Evolutionary conservation across 2,888 invertebrate genomes (phyloP).

Genomic region (Phragmatobia fuliginosa): DNA sequence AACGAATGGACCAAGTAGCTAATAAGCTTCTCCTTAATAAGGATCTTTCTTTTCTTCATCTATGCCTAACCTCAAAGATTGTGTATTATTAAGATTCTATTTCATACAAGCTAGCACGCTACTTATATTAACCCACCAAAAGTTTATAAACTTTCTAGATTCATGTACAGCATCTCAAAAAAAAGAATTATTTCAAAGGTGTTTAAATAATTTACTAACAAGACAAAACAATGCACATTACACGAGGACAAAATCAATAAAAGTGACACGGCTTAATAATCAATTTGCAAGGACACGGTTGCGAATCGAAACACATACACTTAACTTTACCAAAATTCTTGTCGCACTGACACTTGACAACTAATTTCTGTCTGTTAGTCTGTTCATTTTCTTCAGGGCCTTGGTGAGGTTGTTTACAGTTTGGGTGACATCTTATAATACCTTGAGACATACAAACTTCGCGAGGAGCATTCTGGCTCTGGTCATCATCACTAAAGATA

Average conservation of each 20-base stretch:
- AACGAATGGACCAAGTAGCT: no score
- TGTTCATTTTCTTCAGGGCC: not conserved
- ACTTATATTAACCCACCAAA: no score
- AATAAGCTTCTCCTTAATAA: no score
- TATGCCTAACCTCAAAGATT: no score
- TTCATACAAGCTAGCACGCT: no score
- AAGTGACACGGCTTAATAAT: not conserved
- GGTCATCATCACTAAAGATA: not conserved
- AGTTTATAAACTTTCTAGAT: no score
- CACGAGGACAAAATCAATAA: not conserved
- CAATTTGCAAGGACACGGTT: not conserved
- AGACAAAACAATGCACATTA: not conserved
- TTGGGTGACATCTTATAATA: not conserved
- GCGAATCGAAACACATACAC: constrained; percentile 8
- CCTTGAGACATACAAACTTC: not conserved
- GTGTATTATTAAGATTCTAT: no score
- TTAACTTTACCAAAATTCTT: constrained; percentile 1
- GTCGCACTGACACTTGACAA: constrained; percentile 10
- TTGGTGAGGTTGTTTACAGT: not conserved
- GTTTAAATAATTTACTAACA: constrained; percentile 1
- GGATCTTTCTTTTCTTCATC: no score
- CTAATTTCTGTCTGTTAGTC: not conserved
- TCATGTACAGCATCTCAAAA: no score
- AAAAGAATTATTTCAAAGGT: no score
- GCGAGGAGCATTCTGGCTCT: not conserved